These are phyloP conservation scores for Falcaria lacertinaria DNA, from an alignment of 2,888 invertebrate species.

Conservation along the genomic window DNA sequence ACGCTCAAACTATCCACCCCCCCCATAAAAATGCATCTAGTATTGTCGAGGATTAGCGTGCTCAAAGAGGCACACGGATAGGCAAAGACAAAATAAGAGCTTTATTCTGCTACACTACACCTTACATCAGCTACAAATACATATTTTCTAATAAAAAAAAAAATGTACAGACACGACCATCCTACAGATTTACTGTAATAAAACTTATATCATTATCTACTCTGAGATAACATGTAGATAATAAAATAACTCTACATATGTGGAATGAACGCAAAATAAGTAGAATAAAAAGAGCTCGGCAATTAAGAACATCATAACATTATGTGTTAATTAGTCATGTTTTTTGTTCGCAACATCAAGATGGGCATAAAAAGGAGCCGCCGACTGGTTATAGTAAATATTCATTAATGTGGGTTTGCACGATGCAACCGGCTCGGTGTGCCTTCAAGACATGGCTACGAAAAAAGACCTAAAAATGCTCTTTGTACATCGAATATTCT, in stretches of 20 bases:
- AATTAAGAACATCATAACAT: slow-evolving; percentile 21
- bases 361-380: slow-evolving; percentile 31
- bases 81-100: too few relatives aligned
- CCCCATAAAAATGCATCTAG: too few relatives aligned
- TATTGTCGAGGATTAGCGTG: too few relatives aligned
- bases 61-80: too few relatives aligned
- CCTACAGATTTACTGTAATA: too few relatives aligned
- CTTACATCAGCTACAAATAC: too few relatives aligned
- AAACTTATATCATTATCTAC: too few relatives aligned
- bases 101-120: too few relatives aligned
- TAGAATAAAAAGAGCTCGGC: slow-evolving; percentile 11
- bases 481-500: slow-evolving; percentile 24
- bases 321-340: slow-evolving; percentile 35
- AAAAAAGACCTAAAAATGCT: slow-evolving; percentile 19
- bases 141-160: too few relatives aligned
- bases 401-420: slow-evolving; percentile 43
- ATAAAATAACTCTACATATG: background rate
- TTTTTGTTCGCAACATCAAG: slow-evolving; percentile 20
- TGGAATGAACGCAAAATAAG: slow-evolving; percentile 22
- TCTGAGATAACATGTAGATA: too few relatives aligned
- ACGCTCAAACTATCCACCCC: too few relatives aligned
- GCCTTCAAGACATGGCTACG: slow-evolving; percentile 11
- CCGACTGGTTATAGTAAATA: slow-evolving; percentile 45
- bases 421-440: slow-evolving; percentile 32
- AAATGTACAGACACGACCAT: too few relatives aligned